These are phyloP conservation scores for Ectropis grisescens DNA, from an alignment of 1,140 invertebrate genomes.

Conservation along the genomic window DNA sequence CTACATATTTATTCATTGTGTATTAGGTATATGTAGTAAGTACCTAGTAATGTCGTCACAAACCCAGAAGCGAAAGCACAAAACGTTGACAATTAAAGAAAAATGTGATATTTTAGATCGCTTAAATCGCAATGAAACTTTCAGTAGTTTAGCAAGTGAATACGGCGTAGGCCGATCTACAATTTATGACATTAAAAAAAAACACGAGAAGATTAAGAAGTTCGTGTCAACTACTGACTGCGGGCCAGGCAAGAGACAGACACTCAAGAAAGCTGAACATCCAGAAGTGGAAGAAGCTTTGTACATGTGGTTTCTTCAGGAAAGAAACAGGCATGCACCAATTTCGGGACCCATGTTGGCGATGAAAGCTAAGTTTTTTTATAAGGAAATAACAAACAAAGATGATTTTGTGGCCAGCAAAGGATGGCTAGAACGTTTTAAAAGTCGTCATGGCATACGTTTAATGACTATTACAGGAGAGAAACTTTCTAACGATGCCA, in stretches of 20 bases:
- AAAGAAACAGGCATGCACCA: slow-evolving; percentile 31
- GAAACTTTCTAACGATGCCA: slow-evolving; percentile 32
- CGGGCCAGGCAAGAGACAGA: slow-evolving; percentile 26
- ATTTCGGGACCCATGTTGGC: slow-evolving; percentile 33
- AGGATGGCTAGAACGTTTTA: slow-evolving; percentile 36
- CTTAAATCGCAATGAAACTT: slow-evolving; percentile 24
- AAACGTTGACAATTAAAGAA: slow-evolving; percentile 33
- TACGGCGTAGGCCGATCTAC: slow-evolving; percentile 28
- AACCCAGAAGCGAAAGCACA: slow-evolving; percentile 34
- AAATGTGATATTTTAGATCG: slow-evolving; percentile 28
- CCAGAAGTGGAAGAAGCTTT: slow-evolving; percentile 32
- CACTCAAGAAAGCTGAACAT: slow-evolving; percentile 33
- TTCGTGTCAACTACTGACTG: slow-evolving; percentile 28
- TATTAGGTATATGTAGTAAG: slow-evolving; percentile 27
- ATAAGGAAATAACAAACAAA: slow-evolving; percentile 35
- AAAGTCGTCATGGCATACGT: slow-evolving; percentile 38
- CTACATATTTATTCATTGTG: slow-evolving; percentile 29
- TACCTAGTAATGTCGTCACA: slow-evolving; percentile 25
- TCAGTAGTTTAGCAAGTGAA: slow-evolving; percentile 26
- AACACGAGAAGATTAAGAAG: slow-evolving; percentile 24
- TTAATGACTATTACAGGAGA: slow-evolving; percentile 30
- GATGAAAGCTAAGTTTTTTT: slow-evolving; percentile 35
- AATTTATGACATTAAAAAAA: slow-evolving; percentile 25
- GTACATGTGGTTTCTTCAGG: slow-evolving; percentile 28
- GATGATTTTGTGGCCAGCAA: slow-evolving; percentile 39